phyloP scores from a whole-genome alignment of 2,113 vertebrate species.

The Antidorcas marsupialis region DNA sequence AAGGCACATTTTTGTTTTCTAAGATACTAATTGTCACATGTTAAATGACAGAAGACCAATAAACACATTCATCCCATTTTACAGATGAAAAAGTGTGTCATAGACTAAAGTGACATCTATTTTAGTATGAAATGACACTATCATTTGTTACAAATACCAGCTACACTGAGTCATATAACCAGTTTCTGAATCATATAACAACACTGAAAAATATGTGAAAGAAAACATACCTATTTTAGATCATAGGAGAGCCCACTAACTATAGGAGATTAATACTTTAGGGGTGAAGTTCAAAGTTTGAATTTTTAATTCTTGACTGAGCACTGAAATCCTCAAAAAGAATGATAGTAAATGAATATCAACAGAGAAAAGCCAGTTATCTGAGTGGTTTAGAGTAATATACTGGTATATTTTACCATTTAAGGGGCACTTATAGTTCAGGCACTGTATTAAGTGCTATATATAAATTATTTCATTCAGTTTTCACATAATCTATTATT shows the following conservation, averaged over 20 bases:
- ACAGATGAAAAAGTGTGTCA: neutral
- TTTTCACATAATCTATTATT: neutral
- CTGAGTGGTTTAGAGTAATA: neutral
- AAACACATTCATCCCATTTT: neutral
- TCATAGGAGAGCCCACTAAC: neutral
- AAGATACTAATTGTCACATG: neutral
- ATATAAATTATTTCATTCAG: neutral
- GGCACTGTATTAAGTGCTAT: neutral
- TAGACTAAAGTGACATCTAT: neutral
- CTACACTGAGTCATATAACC: neutral
- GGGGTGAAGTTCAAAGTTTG: neutral
- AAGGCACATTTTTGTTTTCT: neutral
- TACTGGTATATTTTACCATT: neutral
- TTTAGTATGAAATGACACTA: neutral
- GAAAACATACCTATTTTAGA: neutral
- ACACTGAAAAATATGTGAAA: neutral
- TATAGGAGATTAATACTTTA: neutral
- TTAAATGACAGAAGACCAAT: neutral
- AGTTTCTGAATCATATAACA: neutral
- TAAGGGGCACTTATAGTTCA: neutral
- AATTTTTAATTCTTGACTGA: neutral
- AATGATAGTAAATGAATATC: neutral
- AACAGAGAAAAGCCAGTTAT: neutral
- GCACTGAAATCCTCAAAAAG: neutral
- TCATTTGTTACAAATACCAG: neutral